Evolutionary conservation across 2,797 vertebrate species (phyloP), one percentile per base, ranked within the genome.

Genomic region (Sebastes trivittatus): DNA sequence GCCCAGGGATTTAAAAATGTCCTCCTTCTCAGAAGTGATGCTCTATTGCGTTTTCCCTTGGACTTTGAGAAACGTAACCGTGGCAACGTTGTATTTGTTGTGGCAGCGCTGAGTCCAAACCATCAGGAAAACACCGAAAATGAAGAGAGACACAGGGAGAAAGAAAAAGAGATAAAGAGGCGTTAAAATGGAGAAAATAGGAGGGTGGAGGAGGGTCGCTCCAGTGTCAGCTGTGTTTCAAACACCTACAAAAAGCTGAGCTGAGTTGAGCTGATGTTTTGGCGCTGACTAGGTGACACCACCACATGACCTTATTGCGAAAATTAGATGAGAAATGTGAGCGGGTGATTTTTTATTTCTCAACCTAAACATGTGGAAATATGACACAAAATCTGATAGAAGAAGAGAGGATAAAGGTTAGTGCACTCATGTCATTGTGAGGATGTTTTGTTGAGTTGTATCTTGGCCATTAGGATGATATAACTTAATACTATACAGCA

Each of bases 81-180:
- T 82, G 75, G 78, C 76, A 90, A 90, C 91, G 61, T 29, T 85
- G 70, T 93, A 36, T 94, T 94, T 93, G 84, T 92, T 92, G 76
- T 87, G 85, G 81, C 54, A 75, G 61, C 5, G 60, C 62, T 25
- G 52, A 59, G 64, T 78, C 77, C 77, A 85, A 87, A 81, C 18
- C 16, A 58, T 81, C 76, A 80, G 32, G 73, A 71, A 76, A 88
- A 81, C 20, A 70, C 10, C 0, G 11, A 77, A 76, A 66, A 82
- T 34, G 20, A 71, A 63, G 25, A 67, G 66, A 67, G 66, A 78
- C 29, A 36, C 2, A 34, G 32, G 22, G 68, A 54, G 60, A 69
- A 30, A 71, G 46, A 65, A 36, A 64, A 64, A 38, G 25, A 78
- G 73, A 82, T 63, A 74, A 75, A 88, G 62, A 68, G 42, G 16